Base-by-base conservation (phyloP, 2,797 vertebrate species). In the Pseudochaenichthys georgianus region DNA sequence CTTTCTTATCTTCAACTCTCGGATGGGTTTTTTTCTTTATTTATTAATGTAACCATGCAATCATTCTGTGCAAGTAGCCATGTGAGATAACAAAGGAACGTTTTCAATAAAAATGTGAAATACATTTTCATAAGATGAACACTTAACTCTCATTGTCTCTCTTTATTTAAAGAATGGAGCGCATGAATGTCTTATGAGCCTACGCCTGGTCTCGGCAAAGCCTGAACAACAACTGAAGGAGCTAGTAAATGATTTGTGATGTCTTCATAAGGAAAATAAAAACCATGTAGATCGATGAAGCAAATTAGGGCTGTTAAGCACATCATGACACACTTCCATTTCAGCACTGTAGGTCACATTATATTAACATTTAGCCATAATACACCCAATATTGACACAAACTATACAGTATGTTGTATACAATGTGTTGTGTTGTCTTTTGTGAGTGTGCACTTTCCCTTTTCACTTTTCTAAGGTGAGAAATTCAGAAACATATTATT, bases 181-280 rank as follows among this genome's bases (percentile, higher is more conserved):
- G 83, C 65, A 84, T 87, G 21, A 84, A 91, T 87, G 72, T 83
- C 34, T 87, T 73, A 88, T 53, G 77, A 87, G 55, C 54, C 68
- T 76, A 63, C 79, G 63, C 52, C 70, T 85, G 65, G 70, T 88
- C 72, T 68, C 47, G 54, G 66, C 57, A 60, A 71, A 17, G 57
- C 34, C 67, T 70, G 53, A 77, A 87, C 58, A 82, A 78, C 65
- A 82, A 75, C 51, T 67, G 45, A 85, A 55, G 62, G 52, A 52
- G 43, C 61, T 77, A 31, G 13, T 86, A 64, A 80, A 85, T 85
- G 78, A 80, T 81, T 80, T 70, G 63, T 73, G 50, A 83, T 63
- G 46, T 71, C 67, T 78, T 78, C 64, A 71, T 66, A 53, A 78
- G 60, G 53, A 76, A 83, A 70, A 68, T 63, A 77, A 38, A 70